Evolutionary conservation across 2,113 vertebrate genomes (phyloP).

Genomic region (Clarias gariepinus): DNA sequence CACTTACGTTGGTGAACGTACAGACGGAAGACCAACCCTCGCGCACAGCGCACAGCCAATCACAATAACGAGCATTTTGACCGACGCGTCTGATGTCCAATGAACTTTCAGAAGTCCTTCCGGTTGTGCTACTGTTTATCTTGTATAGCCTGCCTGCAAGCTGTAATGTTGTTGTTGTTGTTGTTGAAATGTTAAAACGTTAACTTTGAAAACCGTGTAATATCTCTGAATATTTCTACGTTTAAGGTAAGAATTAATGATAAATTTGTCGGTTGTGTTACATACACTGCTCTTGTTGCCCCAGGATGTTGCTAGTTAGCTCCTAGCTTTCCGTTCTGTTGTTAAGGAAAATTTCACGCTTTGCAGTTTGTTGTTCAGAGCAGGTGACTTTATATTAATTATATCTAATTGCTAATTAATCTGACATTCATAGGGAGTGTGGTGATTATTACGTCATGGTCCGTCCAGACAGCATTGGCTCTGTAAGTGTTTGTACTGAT

Average conservation of each 20-base stretch:
- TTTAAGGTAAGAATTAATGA: slow-evolving; percentile 54
- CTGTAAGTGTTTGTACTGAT: neutral
- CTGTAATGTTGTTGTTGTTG: neutral
- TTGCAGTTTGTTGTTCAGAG: neutral
- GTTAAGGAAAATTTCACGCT: neutral
- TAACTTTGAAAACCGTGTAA: slow-evolving; percentile 30
- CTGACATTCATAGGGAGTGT: neutral
- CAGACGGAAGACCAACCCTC: slow-evolving; percentile 29
- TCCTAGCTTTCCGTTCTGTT: neutral
- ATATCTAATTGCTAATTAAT: neutral
- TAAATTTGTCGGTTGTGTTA: neutral
- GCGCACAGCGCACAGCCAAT: slow-evolving; percentile 54
- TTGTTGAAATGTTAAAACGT: slow-evolving; percentile 40
- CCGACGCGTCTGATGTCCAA: slow-evolving; percentile 53
- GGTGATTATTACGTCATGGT: neutral
- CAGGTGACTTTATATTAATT: neutral
- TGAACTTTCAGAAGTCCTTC: slow-evolving; percentile 18
- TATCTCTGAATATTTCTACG: neutral
- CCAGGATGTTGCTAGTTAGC: neutral
- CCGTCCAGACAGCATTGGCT: neutral
- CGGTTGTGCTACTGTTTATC: neutral
- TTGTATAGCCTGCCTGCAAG: neutral
- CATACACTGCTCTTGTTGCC: neutral
- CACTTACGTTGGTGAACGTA: neutral
- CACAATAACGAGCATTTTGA: slow-evolving; percentile 40